These are phyloP conservation scores for Eleutherodactylus coqui DNA, from an alignment of 2,797 vertebrate genomes.

Conservation along the genomic window DNA sequence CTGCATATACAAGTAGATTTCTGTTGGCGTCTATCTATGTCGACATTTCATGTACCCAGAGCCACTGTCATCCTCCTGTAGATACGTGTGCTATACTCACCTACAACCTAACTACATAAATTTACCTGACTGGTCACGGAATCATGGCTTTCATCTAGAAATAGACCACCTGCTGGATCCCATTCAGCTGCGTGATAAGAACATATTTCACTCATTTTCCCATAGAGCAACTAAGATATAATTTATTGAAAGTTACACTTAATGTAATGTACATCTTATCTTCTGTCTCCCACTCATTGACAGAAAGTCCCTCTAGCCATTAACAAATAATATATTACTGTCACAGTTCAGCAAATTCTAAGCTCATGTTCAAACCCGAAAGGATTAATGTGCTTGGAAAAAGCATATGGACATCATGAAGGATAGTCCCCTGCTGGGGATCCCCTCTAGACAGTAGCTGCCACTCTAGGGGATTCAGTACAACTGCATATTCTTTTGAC, in stretches of 20 bases:
- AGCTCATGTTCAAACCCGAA: background rate
- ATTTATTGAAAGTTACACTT: constrained; percentile 28
- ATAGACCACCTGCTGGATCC: constrained; percentile 46
- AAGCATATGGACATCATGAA: background rate
- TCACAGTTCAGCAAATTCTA: background rate
- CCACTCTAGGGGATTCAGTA: background rate
- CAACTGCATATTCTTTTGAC: background rate
- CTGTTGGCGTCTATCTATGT: constrained; percentile 34
- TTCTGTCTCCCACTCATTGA: background rate
- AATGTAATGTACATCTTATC: background rate
- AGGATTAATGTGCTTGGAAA: background rate
- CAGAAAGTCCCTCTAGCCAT: constrained; percentile 35
- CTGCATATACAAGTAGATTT: constrained; percentile 7
- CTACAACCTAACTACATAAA: constrained; percentile 6
- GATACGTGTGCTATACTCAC: background rate
- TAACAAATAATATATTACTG: constrained; percentile 6
- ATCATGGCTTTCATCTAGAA: constrained; percentile 13
- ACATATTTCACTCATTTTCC: constrained; percentile 47
- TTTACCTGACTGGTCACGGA: constrained; percentile 8
- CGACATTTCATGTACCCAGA: constrained; percentile 11
- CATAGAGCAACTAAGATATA: constrained; percentile 19
- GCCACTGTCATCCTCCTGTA: constrained; percentile 23
- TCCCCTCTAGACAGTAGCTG: background rate
- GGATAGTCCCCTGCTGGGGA: background rate
- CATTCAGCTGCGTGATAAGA: constrained; percentile 25